Percentiles rank a stretch among this genome's conserved stretches.
phyloP scores from a whole-genome alignment of 2,888 invertebrate species.

The Hydropsyche betteni region DNA sequence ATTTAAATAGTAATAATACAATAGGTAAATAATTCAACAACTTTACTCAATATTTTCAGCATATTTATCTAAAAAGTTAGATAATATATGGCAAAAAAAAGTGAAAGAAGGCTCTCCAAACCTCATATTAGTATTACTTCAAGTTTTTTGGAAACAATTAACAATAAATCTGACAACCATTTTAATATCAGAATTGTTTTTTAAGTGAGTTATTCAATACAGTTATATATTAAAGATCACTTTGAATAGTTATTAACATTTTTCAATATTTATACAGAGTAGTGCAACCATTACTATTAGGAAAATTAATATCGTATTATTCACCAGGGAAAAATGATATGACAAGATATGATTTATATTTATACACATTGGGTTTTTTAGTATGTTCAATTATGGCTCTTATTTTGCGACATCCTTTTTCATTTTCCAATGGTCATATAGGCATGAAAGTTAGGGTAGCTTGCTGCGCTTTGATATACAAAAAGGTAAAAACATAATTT shows the following conservation, averaged over 20 bases:
- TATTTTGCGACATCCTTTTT: slow-evolving; percentile 41
- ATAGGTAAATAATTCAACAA: slow-evolving; percentile 9
- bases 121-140: slow-evolving; percentile 40
- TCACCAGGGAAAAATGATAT: slow-evolving; percentile 6
- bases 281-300: slow-evolving; percentile 50
- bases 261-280: slow-evolving; percentile 40
- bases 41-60: slow-evolving; percentile 35
- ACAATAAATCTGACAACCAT: slow-evolving; percentile 17
- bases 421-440: slow-evolving; percentile 67
- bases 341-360: slow-evolving; percentile 42
- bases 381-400: slow-evolving; percentile 40
- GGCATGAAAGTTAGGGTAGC: slow-evolving; percentile 83
- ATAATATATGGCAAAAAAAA: slow-evolving; percentile 42
- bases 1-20: background rate
- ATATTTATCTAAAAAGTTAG: slow-evolving; percentile 42
- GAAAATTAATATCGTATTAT: slow-evolving; percentile 49
- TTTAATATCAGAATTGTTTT: slow-evolving; percentile 40
- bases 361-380: slow-evolving; percentile 45
- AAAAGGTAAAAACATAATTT: slow-evolving; percentile 71
- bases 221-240: too few relatives aligned
- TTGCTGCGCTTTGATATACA: slow-evolving; percentile 79
- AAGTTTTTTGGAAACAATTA: slow-evolving; percentile 41
- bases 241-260: background rate
- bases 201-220: slow-evolving; percentile 37
- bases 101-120: slow-evolving; percentile 40